phyloP scores from a whole-genome alignment of 2,797 vertebrate genomes.

The Enteromius anoplus region DNA sequence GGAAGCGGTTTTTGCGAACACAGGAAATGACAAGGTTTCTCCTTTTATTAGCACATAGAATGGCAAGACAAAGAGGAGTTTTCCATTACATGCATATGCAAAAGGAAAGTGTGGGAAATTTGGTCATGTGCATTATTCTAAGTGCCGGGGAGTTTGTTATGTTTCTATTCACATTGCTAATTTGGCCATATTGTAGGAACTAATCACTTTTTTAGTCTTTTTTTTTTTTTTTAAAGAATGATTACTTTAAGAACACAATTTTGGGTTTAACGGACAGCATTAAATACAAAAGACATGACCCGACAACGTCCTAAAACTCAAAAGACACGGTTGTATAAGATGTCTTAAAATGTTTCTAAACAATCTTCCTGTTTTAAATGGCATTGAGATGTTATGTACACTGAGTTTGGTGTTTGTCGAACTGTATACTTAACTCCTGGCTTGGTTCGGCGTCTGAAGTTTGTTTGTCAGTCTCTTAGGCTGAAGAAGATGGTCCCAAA shows the following conservation, averaged over 20 bases:
- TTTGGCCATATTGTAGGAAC: not conserved
- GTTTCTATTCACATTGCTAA: not conserved
- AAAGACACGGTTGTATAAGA: not conserved
- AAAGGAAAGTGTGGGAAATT: constrained; percentile 11
- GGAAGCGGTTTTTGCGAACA: constrained; percentile 72
- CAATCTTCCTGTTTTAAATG: not conserved
- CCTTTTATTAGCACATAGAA: not conserved
- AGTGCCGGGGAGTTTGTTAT: not conserved
- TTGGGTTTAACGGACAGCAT: not conserved
- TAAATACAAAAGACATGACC: not conserved
- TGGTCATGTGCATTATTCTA: not conserved
- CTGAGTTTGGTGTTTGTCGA: not conserved
- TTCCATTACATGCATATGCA: constrained; percentile 19
- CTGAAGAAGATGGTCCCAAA: constrained; percentile 6
- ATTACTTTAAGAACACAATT: not conserved
- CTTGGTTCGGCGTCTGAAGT: not conserved
- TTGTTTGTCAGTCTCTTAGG: constrained; percentile 32
- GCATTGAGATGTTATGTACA: not conserved
- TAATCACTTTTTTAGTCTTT: not conserved
- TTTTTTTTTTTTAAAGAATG: not conserved
- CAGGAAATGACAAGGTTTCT: constrained; percentile 74
- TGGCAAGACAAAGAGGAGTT: constrained; percentile 25
- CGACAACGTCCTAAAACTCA: not conserved
- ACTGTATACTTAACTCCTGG: constrained; percentile 8
- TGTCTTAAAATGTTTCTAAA: not conserved